Percentiles rank a stretch among this genome's conserved stretches.
phyloP scores from a whole-genome alignment of 2,113 vertebrate genomes.

The Asarcornis scutulata region DNA sequence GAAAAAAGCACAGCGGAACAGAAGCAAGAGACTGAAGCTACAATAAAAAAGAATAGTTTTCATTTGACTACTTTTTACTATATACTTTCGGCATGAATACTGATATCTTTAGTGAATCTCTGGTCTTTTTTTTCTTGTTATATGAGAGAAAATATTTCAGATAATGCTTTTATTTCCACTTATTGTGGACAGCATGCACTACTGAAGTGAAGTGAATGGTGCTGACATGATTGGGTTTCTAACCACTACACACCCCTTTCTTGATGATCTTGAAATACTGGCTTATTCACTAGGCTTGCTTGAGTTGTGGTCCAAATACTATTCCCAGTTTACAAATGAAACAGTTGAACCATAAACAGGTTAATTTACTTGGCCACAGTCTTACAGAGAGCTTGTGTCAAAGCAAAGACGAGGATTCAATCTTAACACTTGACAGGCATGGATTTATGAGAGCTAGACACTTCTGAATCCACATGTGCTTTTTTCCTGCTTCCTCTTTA shows the following conservation, averaged over 20 bases:
- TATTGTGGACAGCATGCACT: background rate
- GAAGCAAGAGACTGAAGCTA: background rate
- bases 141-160: background rate
- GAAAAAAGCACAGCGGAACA: background rate
- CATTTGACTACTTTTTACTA: background rate
- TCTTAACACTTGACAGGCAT: background rate
- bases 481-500: slow-evolving; percentile 22
- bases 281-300: background rate
- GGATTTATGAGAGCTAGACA: background rate
- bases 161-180: background rate
- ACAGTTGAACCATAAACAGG: background rate
- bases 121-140: background rate
- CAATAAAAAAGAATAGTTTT: background rate
- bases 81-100: background rate
- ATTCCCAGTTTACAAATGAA: slow-evolving; percentile 20
- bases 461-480: background rate
- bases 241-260: background rate
- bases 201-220: background rate
- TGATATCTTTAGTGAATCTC: background rate
- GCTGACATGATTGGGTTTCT: background rate
- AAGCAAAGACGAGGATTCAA: slow-evolving; percentile 12
- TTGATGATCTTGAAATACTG: background rate
- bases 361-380: slow-evolving; percentile 29
- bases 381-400: background rate
- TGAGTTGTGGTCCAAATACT: background rate